Evolutionary conservation across 2,888 invertebrate genomes (phyloP).

Genomic region (Nomada goodeniana): DNA sequence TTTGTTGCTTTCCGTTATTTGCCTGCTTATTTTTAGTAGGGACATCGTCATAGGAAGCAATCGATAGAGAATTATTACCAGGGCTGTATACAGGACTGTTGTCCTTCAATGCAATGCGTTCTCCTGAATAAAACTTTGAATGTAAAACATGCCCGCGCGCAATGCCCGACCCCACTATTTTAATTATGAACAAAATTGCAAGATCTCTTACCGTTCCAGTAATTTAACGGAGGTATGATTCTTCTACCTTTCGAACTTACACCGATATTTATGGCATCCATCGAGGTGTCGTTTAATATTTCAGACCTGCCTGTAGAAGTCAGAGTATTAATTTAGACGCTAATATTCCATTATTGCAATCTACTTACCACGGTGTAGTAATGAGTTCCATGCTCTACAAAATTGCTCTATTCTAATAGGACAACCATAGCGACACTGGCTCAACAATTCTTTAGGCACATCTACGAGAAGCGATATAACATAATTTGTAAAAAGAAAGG

Average conservation of each 20-base stretch:
- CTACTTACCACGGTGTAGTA: constrained; percentile 27
- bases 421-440: constrained; percentile 76
- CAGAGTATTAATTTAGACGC: background rate
- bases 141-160: background rate
- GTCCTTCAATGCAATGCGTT: constrained; percentile 71
- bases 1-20: background rate
- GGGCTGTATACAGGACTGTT: constrained; percentile 69
- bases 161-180: too few relatives aligned
- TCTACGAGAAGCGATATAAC: constrained; percentile 40
- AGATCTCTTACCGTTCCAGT: constrained; percentile 73
- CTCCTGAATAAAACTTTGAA: constrained; percentile 63
- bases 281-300: constrained; percentile 18
- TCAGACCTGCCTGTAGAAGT: background rate
- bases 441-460: constrained; percentile 74
- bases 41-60: background rate
- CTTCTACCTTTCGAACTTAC: constrained; percentile 76
- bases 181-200: background rate
- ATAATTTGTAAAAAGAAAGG: background rate
- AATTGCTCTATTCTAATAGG: constrained; percentile 76
- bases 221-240: constrained; percentile 74
- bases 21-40: background rate
- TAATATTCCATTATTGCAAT: background rate
- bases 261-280: constrained; percentile 60
- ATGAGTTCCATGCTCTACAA: constrained; percentile 68
- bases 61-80: constrained; percentile 50